Conservation (phyloP, 2,797 vertebrate genomes). For the Sus cebifrons region DNA sequence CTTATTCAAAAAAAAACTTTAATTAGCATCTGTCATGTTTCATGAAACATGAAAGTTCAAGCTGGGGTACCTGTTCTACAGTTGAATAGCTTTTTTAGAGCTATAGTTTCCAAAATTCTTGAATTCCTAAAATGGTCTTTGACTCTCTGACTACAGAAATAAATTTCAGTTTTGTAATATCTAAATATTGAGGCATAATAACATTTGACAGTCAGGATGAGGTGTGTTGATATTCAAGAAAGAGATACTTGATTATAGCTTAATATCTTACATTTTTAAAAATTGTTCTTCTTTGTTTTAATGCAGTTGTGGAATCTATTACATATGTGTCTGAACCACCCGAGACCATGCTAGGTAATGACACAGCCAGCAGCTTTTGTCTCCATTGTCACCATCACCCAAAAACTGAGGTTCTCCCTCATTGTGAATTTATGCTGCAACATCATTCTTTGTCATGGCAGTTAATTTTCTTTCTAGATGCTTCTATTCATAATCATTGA, state of each 20-base stretch:
- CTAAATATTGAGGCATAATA: slow-evolving; percentile 30
- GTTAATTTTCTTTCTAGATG: slow-evolving; percentile 53
- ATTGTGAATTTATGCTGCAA: background rate
- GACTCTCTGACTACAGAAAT: background rate
- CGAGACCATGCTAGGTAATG: slow-evolving; percentile 85
- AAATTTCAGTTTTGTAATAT: background rate
- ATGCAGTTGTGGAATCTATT: slow-evolving; percentile 85
- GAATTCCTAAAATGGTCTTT: slow-evolving; percentile 7
- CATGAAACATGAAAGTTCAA: background rate
- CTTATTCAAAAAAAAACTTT: slow-evolving; percentile 15
- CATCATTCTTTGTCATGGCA: background rate
- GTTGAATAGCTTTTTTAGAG: slow-evolving; percentile 45
- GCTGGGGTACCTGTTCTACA: background rate
- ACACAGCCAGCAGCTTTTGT: background rate
- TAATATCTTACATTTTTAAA: slow-evolving; percentile 55
- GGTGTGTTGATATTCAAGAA: background rate
- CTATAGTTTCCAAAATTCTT: slow-evolving; percentile 32
- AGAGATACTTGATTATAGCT: slow-evolving; percentile 44
- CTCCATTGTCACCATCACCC: background rate
- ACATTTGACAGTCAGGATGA: background rate
- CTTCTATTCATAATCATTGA: slow-evolving; percentile 34
- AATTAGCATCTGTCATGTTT: background rate
- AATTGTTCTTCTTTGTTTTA: slow-evolving; percentile 82
- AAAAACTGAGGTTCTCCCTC: slow-evolving; percentile 13
- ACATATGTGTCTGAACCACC: slow-evolving; percentile 84